Percentiles rank a stretch among this genome's conserved stretches.
Evolutionary conservation across 1,140 invertebrate species (phyloP).

Genomic region (Pseudomyrmex dendroicus): DNA sequence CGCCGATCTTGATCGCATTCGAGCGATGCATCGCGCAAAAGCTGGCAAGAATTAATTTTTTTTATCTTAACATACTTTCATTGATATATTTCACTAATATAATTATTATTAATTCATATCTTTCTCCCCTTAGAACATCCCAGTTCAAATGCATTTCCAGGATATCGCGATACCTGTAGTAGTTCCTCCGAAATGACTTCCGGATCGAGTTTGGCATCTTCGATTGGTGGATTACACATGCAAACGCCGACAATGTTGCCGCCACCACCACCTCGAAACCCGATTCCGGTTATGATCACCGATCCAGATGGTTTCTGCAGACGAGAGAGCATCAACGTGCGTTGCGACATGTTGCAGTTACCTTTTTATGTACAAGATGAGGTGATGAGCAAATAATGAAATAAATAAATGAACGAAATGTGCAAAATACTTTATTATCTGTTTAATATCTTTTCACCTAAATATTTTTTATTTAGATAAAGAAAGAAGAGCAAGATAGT

Average conservation of each 20-base stretch:
- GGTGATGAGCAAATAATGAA: conserved; percentile 48
- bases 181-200: conserved; percentile 80
- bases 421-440: not conserved
- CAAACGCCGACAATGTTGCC: conserved; percentile 55
- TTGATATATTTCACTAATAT: not conserved
- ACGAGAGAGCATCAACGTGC: conserved; percentile 69
- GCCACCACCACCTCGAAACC: conserved; percentile 71
- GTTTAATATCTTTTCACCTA: not conserved
- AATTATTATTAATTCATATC: conserved; percentile 27
- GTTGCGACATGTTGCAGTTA: conserved; percentile 64
- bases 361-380: conserved; percentile 78
- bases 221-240: conserved; percentile 78
- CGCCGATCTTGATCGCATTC: conserved; percentile 75
- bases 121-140: conserved; percentile 68
- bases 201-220: conserved; percentile 78
- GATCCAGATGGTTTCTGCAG: conserved; percentile 75
- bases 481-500: not conserved
- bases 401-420: not conserved
- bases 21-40: conserved; percentile 75
- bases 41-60: conserved; percentile 69
- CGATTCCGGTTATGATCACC: conserved; percentile 81
- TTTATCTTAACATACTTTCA: not conserved
- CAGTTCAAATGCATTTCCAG: conserved; percentile 75
- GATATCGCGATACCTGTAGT: conserved; percentile 78
- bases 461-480: not conserved